phyloP scores from a whole-genome alignment of 1,140 invertebrate genomes.

The Leptopilina clavipes region DNA sequence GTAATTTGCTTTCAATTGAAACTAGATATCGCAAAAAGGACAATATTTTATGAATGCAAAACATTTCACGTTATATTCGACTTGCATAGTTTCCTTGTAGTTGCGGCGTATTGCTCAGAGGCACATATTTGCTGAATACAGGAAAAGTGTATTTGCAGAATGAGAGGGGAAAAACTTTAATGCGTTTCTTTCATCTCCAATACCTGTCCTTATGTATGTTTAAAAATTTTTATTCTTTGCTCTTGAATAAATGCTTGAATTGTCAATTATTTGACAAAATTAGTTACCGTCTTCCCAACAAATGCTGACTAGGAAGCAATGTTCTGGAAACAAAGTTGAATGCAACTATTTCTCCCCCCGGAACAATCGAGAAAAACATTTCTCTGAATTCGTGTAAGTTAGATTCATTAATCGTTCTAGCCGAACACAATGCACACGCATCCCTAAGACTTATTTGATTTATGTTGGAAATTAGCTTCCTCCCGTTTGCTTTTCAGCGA shows the following conservation, averaged over 20 bases:
- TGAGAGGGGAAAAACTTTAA: neutral
- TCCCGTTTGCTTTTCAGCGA: slow-evolving; percentile 13
- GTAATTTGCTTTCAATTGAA: neutral
- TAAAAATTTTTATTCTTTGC: neutral
- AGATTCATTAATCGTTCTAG: neutral
- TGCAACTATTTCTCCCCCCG: too few species aligned
- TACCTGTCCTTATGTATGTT: neutral
- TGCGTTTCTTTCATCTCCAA: neutral
- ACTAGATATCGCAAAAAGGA: neutral
- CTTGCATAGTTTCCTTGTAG: slow-evolving; percentile 52
- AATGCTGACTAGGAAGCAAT: too few species aligned
- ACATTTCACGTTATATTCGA: neutral
- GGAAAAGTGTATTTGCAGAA: neutral
- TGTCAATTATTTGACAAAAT: too few species aligned
- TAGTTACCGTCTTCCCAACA: too few species aligned
- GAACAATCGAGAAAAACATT: neutral
- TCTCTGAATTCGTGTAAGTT: neutral
- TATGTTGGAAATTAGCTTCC: slow-evolving; percentile 21
- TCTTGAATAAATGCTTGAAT: too few species aligned
- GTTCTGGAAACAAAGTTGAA: too few species aligned
- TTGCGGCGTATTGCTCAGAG: slow-evolving; percentile 49
- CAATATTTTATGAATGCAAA: neutral
- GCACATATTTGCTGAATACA: slow-evolving; percentile 38
- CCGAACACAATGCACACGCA: slow-evolving; percentile 1
- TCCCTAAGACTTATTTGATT: slow-evolving; percentile 18